Evolutionary conservation across 2,888 invertebrate genomes (phyloP), one percentile per base, ranked within the genome.

Genomic region (Smittia sp.): DNA sequence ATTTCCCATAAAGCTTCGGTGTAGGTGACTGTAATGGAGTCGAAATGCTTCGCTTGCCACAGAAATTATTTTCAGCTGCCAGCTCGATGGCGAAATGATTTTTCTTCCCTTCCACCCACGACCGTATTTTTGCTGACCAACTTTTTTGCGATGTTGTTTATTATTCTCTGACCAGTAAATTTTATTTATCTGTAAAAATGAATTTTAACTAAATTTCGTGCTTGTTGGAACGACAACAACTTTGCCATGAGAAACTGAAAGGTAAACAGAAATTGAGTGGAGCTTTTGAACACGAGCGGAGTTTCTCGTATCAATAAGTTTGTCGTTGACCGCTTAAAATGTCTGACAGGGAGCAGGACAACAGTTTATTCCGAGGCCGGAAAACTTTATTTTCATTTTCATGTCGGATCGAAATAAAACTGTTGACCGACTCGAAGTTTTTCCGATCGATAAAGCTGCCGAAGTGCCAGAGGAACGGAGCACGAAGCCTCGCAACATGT

Each of bases 121-220:
- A 38, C 11, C 6, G 6, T 38, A 38, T 52, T 58, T 58, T 18
- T 58, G 58, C 58, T 58, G 58, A n/a, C 58, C 58, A 58, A 58
- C 15, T 18, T 18, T 58, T 58, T 20, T 11, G n/a, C 15, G n/a
- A n/a, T n/a, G n/a, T 46, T 46, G 15, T 46, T 46, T 46, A 46
- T 46, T 11, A 46, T n/a, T 15, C 46, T n/a, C 4, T 32, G 32
- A 32, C 32, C 46, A 46, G 46, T n/a, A 46, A 46, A 46, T 46
- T 46, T 46, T 46, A 15, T 46, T 58, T 58, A 58, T 58, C 58
- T 22, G 22, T 22, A 58, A n/a, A 58, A 58, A 58, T 58, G 58
- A 58, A 58, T 18, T 58, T 58, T 58, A 58, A 58, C 20, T 58
- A n/a, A 58, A 58, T 9, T 58, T 58, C n/a, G 18, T 58, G n/a